Evolutionary conservation across 2,888 invertebrate species (phyloP), one percentile per base, ranked within the genome.

Genomic region (Adela reaumurella): DNA sequence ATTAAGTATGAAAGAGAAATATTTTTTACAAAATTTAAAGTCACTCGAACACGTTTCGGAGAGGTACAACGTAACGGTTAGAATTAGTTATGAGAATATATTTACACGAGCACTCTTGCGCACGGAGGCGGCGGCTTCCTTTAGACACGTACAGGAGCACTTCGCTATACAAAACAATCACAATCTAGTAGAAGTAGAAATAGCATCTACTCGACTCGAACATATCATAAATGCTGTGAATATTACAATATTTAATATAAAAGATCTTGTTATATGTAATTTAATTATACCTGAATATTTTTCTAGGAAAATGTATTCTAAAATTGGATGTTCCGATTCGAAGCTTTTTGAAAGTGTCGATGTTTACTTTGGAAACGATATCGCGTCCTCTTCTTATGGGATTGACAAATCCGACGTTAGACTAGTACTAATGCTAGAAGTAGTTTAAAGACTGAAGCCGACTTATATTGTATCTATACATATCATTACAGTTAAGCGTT

Each of bases 321-420:
- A 69, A 65, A 72, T 68, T 73, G 70, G 61, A 67, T 68, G 65
- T 72, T 67, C 66, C 64, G 61, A 66, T 66, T 70, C 66, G 60
- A 72, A 65, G 78, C 77, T 77, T 77, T 70, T 71, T 65, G 66
- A 35, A 35, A 35, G n/a, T 35, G 35, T 63, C 67, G 66, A 68
- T 64, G 70, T 70, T 60, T 59, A 62, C 76, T 74, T 70, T 68
- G 71, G 57, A 69, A 72, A 70, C 35, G 14, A 35, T 63, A 73
- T 72, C 71, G 77, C 77, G 78, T 78, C 77, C 77, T 76, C 65
- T 71, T 76, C 74, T 74, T 74, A 76, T 77, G 74, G 71, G 74
- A 70, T 74, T 71, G 65, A 67, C 62, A 65, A 69, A 72, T 74
- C 76, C 71, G 19, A 43, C 10, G 64, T 68, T 78, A 78, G 76